Evolutionary conservation across 2,888 invertebrate species (phyloP).

Genomic region (Ormyrus rosae): DNA sequence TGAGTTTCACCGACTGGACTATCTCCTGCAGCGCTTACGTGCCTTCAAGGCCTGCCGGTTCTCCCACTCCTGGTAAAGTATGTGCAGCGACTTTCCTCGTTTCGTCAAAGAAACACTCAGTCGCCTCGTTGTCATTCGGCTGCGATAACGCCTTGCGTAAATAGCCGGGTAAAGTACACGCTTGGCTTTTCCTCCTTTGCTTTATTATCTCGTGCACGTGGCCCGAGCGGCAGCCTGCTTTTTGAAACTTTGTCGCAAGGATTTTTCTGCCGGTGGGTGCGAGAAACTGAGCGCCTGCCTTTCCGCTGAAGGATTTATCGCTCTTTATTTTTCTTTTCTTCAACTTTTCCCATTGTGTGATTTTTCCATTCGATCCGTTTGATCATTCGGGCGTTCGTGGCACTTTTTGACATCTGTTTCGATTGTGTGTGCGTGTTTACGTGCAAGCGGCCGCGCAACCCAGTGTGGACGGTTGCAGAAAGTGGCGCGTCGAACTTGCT

Average conservation of each 20-base stretch:
- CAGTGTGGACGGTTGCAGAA: no score
- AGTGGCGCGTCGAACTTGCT: not conserved
- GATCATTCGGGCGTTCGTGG: constrained; percentile 14
- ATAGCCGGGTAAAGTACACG: constrained; percentile 24
- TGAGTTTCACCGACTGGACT: no score
- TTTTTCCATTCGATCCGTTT: constrained; percentile 42
- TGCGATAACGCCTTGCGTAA: constrained; percentile 49
- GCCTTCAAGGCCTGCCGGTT: not conserved
- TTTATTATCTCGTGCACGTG: not conserved
- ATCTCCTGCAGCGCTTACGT: not conserved
- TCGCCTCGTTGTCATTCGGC: constrained; percentile 31
- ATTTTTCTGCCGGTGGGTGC: no score
- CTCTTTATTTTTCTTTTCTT: constrained; percentile 30
- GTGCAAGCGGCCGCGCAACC: not conserved
- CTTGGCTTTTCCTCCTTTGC: constrained; percentile 16
- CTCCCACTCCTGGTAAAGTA: not conserved
- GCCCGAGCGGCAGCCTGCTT: not conserved
- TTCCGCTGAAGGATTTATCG: constrained; percentile 28
- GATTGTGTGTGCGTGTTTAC: not conserved
- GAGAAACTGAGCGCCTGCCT: no score
- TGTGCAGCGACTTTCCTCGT: not conserved
- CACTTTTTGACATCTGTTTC: constrained; percentile 41
- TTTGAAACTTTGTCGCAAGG: no score
- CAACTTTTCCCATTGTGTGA: not conserved
- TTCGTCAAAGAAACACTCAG: not conserved